Evolutionary conservation across 2,888 invertebrate species (phyloP), one percentile per base, ranked within the genome.

Genomic region (Alloscopus bannaensis): DNA sequence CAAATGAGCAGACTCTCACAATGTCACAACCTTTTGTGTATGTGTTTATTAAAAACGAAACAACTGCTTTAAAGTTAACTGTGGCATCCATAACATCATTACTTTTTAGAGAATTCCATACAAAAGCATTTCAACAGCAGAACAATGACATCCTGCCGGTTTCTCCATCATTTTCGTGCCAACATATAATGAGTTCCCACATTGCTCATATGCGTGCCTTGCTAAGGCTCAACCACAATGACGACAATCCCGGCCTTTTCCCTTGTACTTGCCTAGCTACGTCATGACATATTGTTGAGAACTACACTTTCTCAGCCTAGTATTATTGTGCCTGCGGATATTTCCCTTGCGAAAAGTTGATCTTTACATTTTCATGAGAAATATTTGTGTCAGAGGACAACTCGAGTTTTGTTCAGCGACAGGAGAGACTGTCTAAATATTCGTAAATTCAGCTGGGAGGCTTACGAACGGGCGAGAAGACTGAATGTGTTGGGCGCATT

Each of bases 361-460:
- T 78, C 64, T 47, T 77, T 78, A 78, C 70, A 78, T 65, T 78
- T 78, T 78, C 77, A 78, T 78, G 77, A 78, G 77, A 70, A 70
- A 78, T 78, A 78, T 78, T 78, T 78, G 77, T 78, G 77, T 78
- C 70, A 78, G 70, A n/a, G n/a, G 65, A 78, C 65, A 78, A 70
- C 70, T n/a, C n/a, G n/a, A 78, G 70, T 65, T 78, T 70, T 57
- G 65, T 70, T 78, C 70, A 78, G 26, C 57, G n/a, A n/a, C n/a
- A 47, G 31, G 65, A 78, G 65, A 55, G 65, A 64, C 70, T 78
- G 64, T 29, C 36, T 64, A 65, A 70, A 78, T 78, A 78, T n/a
- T n/a, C n/a, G n/a, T 77, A 77, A 69, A 77, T 78, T 78, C 50
- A 50, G 57, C 77, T 65, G 42, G 57, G 47, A 70, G 77, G 8